Evolutionary conservation across 2,113 vertebrate genomes (phyloP).

Genomic region (Gasterosteus aculeatus): DNA sequence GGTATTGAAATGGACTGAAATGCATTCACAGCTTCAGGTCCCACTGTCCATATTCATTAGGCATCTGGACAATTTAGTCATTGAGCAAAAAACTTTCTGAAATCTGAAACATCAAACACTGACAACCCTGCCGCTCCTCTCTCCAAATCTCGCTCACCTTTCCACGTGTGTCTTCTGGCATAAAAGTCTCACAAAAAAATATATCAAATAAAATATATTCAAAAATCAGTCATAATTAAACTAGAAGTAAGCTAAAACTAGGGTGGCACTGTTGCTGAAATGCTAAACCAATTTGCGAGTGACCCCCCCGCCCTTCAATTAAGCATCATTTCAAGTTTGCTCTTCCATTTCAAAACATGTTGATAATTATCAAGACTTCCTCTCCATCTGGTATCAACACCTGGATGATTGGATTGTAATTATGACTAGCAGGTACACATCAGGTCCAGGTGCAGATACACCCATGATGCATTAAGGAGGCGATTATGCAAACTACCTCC

Average conservation of each 20-base stretch:
- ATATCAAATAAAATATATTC: no score
- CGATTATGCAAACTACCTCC: constrained; percentile 1
- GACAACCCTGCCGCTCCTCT: not conserved
- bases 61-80: no score
- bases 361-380: not conserved
- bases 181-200: not conserved
- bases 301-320: not conserved
- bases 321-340: not conserved
- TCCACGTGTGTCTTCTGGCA: not conserved
- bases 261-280: not conserved
- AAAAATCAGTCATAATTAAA: not conserved
- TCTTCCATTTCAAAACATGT: not conserved
- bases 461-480: constrained; percentile 3
- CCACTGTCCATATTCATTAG: not conserved
- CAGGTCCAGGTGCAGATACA: constrained; percentile 1
- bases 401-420: constrained; percentile 17
- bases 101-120: no score
- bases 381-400: not conserved
- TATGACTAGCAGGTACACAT: constrained; percentile 7
- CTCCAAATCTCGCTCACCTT: not conserved
- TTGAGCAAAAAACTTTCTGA: no score
- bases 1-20: not conserved
- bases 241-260: not conserved
- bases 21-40: not conserved
- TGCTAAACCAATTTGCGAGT: not conserved